Evolutionary conservation across 2,888 invertebrate genomes (phyloP).

Genomic region (Meiosimyza platycephala): DNA sequence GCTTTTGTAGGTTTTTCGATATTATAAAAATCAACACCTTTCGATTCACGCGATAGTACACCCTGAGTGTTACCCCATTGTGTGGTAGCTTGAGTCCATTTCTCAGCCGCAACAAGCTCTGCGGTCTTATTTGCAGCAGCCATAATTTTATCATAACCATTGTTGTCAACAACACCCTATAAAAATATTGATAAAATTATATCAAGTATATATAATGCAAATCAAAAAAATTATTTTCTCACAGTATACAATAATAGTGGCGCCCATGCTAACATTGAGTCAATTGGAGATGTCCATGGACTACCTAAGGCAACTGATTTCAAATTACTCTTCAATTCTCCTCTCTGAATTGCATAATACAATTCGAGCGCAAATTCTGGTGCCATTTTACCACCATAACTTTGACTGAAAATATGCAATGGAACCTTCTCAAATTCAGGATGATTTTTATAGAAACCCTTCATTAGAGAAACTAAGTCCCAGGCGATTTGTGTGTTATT

Average conservation of each 20-base stretch:
- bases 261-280: constrained; percentile 86
- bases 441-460: constrained; percentile 74
- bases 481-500: constrained; percentile 76
- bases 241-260: constrained; percentile 80
- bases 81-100: constrained; percentile 73
- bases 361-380: constrained; percentile 78
- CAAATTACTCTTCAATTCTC: constrained; percentile 76
- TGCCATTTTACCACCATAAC: constrained; percentile 95
- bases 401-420: constrained; percentile 88
- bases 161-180: constrained; percentile 77
- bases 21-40: constrained; percentile 84
- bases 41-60: constrained; percentile 72
- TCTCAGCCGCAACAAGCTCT: constrained; percentile 70
- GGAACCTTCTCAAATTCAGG: constrained; percentile 80
- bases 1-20: constrained; percentile 69
- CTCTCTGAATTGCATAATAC: constrained; percentile 73
- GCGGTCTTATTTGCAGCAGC: constrained; percentile 71
- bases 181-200: constrained; percentile 22
- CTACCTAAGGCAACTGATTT: constrained; percentile 87
- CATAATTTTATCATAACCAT: constrained; percentile 73
- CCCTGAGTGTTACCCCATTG: constrained; percentile 76
- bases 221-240: constrained; percentile 44
- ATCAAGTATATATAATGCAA: neutral
- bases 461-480: constrained; percentile 81
- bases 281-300: constrained; percentile 90